These are phyloP conservation scores for Clarias laeviceps DNA, from an alignment of 2,797 vertebrate species.

Conservation along the genomic window DNA sequence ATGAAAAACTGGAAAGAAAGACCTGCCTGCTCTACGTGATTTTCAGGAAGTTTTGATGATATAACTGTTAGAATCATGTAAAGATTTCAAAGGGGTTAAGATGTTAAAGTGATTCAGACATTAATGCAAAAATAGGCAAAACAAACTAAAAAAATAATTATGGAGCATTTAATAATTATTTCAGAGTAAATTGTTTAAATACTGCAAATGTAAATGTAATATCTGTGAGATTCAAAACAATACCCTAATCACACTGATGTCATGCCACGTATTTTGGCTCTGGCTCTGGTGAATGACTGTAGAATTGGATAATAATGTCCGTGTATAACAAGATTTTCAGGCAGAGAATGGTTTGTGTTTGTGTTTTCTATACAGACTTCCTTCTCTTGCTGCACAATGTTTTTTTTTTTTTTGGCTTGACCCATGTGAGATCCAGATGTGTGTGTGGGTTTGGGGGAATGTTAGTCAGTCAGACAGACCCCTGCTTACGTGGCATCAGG, in stretches of 20 bases:
- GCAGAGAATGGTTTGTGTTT: slow-evolving; percentile 7
- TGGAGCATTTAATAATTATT: background rate
- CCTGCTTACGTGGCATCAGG: slow-evolving; percentile 52
- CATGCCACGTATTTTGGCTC: background rate
- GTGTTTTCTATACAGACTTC: slow-evolving; percentile 10
- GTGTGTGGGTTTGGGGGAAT: slow-evolving; percentile 25
- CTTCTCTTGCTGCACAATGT: slow-evolving; percentile 6
- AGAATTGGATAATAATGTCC: background rate
- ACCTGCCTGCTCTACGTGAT: background rate
- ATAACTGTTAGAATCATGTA: background rate
- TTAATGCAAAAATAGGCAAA: background rate
- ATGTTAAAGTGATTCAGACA: background rate
- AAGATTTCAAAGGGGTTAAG: background rate
- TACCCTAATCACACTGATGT: background rate
- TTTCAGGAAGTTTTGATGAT: background rate
- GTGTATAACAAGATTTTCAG: background rate
- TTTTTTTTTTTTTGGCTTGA: background rate
- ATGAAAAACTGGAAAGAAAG: background rate
- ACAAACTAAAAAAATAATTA: too few relatives aligned
- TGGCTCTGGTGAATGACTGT: background rate
- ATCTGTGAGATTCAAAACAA: background rate
- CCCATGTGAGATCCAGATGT: slow-evolving; percentile 49
- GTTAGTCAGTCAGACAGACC: slow-evolving; percentile 38
- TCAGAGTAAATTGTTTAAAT: background rate
- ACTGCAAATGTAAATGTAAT: background rate